These are phyloP conservation scores for Chymomyza caudatula DNA, from an alignment of 2,888 invertebrate genomes.

Conservation along the genomic window DNA sequence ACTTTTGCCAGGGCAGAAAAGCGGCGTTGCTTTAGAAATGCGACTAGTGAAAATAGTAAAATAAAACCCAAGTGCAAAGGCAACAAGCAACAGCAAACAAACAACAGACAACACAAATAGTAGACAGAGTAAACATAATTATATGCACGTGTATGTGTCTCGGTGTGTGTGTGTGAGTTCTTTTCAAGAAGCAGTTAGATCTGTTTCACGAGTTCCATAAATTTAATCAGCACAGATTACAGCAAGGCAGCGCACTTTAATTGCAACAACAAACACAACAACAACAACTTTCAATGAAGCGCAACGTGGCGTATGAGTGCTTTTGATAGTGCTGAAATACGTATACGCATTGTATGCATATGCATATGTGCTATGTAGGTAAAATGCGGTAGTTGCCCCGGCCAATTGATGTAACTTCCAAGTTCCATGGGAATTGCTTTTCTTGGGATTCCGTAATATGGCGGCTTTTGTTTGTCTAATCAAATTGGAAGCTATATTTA, in stretches of 20 bases:
- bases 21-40: background rate
- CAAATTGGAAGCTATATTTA: background rate
- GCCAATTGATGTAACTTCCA: background rate
- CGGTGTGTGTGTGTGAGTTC: background rate
- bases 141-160: background rate
- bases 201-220: slow-evolving; percentile 38
- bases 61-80: too few species aligned
- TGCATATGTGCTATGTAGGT: background rate
- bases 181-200: slow-evolving; percentile 21
- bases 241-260: background rate
- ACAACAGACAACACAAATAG: background rate
- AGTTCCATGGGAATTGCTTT: background rate
- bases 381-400: background rate
- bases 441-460: background rate
- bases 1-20: background rate
- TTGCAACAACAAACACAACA: background rate
- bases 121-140: slow-evolving; percentile 52
- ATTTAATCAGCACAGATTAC: slow-evolving; percentile 53
- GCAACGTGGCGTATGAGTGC: background rate
- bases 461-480: background rate
- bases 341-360: background rate
- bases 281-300: background rate
- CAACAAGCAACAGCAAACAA: background rate
- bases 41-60: slow-evolving; percentile 26
- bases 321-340: background rate